Percentiles rank a stretch among this genome's conserved stretches.
Conservation (phyloP, 2,888 invertebrate species). For the Temnothorax unifasciatus region DNA sequence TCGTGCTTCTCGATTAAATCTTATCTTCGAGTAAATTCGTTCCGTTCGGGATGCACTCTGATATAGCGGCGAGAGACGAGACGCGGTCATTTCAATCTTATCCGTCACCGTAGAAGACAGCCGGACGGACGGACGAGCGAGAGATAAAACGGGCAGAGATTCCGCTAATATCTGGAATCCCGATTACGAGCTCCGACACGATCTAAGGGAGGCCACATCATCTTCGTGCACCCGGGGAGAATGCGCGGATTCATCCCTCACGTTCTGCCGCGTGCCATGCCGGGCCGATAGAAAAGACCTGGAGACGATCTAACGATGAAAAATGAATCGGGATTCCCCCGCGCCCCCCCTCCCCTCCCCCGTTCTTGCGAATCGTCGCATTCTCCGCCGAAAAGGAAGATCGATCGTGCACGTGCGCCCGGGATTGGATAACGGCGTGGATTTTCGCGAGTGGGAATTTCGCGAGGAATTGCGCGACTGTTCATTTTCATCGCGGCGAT, state of each 20-base stretch:
- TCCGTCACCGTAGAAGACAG: constrained; percentile 11
- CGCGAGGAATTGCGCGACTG: constrained; percentile 10
- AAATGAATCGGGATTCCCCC: constrained; percentile 47
- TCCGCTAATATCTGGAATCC: constrained; percentile 44
- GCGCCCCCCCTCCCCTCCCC: neutral
- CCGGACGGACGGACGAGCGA: constrained; percentile 5
- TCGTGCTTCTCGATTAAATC: constrained; percentile 2
- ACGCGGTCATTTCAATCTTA: constrained; percentile 32
- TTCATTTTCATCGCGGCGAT: neutral
- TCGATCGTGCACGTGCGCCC: constrained; percentile 69
- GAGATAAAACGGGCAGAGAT: constrained; percentile 23
- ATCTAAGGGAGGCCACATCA: constrained; percentile 71
- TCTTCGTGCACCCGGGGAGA: constrained; percentile 55
- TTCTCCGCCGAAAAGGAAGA: constrained; percentile 64
- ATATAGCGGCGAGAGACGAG: constrained; percentile 5
- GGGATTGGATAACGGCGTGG: constrained; percentile 50
- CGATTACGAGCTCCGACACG: constrained; percentile 65
- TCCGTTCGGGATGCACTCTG: neutral
- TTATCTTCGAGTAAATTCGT: constrained; percentile 9
- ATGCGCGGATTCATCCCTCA: constrained; percentile 69
- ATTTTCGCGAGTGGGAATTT: neutral
- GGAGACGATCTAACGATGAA: constrained; percentile 53
- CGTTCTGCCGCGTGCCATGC: constrained; percentile 12
- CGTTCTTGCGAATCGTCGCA: constrained; percentile 68
- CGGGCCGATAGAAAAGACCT: constrained; percentile 33